These are phyloP conservation scores for Scrobipalpa costella DNA, from an alignment of 2,888 invertebrate genomes.

Conservation along the genomic window DNA sequence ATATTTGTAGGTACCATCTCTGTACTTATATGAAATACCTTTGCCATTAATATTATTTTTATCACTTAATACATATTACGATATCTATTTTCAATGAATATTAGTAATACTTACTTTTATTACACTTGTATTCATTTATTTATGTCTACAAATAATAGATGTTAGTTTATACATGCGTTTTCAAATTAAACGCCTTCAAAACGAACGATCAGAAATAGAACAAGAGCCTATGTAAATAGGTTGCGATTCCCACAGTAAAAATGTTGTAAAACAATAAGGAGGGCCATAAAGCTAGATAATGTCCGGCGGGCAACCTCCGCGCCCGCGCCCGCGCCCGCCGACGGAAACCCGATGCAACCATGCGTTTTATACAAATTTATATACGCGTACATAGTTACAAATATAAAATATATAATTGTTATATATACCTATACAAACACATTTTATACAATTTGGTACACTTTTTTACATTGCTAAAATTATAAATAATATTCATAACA, in stretches of 20 bases:
- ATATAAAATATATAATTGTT: not conserved
- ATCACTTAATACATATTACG: conserved; percentile 11
- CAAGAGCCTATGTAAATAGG: not conserved
- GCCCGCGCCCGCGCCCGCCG: conserved; percentile 20
- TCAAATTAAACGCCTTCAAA: not conserved
- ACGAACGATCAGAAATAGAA: conserved; percentile 6
- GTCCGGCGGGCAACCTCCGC: conserved; percentile 29
- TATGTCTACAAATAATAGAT: too few species aligned
- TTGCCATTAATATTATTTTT: not conserved
- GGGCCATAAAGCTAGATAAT: conserved; percentile 36
- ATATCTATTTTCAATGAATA: not conserved
- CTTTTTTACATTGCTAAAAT: not conserved
- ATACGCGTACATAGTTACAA: not conserved
- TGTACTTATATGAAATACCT: not conserved
- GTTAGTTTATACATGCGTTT: too few species aligned
- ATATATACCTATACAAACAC: not conserved
- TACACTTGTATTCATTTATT: not conserved
- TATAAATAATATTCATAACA: not conserved
- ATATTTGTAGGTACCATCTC: conserved; percentile 42
- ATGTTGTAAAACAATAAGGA: conserved; percentile 44
- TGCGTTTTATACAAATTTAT: not conserved
- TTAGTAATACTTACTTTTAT: not conserved
- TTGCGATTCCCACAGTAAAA: conserved; percentile 43
- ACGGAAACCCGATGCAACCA: not conserved
- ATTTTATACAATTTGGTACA: not conserved